Base-by-base conservation (phyloP, 1,140 invertebrate species). In the Lucilia sericata region DNA sequence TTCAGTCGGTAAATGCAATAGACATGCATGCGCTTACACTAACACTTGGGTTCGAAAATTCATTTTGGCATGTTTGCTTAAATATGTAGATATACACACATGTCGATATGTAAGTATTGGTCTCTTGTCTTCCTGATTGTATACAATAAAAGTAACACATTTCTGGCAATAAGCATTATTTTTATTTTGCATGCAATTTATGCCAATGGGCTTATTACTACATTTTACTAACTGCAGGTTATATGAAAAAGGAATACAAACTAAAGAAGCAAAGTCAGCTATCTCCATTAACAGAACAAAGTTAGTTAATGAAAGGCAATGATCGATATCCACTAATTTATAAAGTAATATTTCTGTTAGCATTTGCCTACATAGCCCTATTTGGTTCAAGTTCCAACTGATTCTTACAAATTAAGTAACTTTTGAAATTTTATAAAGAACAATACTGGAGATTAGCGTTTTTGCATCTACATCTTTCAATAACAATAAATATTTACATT, bases 141-240 rank as follows among this genome's bases (percentile, higher is more conserved):
- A 80, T 51, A 80, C 76, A 80, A 80, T 80, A 80, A 80, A 80
- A 80, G 76, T 80, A 80, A 80, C 76, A 80, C 42, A 80, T 80
- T 21, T 80, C 42, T 80, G 42, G 42, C 76, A 47, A 80, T 80
- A 80, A 80, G 76, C 25, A 80, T 51, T 5, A 47, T 78, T 47
- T 78, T 78, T 14, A 47, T 78, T 78, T 78, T 78, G 75, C 75
- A 78, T 78, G 75, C 75, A 78, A 78, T 47, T 78, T 42, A 10
- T 80, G n/a, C 19, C 47, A 21, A 8, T 70, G 65, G 65, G 65
- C 65, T 19, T 70, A 55, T 55, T 55, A 55, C 51, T 55, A 14
- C 51, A 55, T 55, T 30, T 55, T 17, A 55, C 51, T 55, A 55
- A 70, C 65, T 70, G 65, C 65, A 70, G n/a, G 65, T 55, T 55